These are phyloP conservation scores for Hemithea aestivaria DNA, from an alignment of 2,888 invertebrate genomes.

Conservation along the genomic window DNA sequence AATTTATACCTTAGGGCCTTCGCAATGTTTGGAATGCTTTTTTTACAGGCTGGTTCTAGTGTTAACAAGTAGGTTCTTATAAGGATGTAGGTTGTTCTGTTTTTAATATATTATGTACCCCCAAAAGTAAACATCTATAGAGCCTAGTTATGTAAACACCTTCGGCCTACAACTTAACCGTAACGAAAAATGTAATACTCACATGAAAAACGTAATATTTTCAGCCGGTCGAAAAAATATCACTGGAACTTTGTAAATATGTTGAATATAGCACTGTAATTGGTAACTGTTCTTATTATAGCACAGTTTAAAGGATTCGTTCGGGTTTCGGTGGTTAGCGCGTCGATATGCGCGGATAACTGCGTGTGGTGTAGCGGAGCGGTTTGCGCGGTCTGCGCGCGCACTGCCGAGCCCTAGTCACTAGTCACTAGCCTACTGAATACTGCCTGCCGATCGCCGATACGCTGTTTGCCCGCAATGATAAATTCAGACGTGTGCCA, in stretches of 20 bases:
- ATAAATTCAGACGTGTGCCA: constrained; percentile 12
- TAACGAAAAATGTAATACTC: constrained; percentile 3
- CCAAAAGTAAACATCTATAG: too few relatives aligned
- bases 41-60: too few relatives aligned
- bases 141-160: too few relatives aligned
- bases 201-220: constrained; percentile 7
- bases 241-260: too few relatives aligned
- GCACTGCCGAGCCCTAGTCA: constrained; percentile 35
- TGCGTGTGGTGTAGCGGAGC: constrained; percentile 53
- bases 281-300: constrained; percentile 12
- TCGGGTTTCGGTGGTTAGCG: constrained; percentile 44
- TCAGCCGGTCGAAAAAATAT: too few relatives aligned
- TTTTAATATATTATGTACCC: too few relatives aligned
- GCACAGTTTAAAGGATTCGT: constrained; percentile 8
- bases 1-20: too few relatives aligned
- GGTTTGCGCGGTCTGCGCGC: constrained; percentile 45
- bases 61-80: too few relatives aligned
- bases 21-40: too few relatives aligned
- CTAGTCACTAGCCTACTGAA: too few relatives aligned
- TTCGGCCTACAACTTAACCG: not conserved
- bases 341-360: constrained; percentile 55
- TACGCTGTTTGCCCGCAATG: constrained; percentile 15
- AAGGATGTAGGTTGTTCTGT: too few relatives aligned
- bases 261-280: constrained; percentile 7
- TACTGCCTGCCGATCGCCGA: too few relatives aligned